These are phyloP conservation scores for Nipponacmea schrenckii DNA, from an alignment of 2,888 invertebrate genomes.

Conservation along the genomic window DNA sequence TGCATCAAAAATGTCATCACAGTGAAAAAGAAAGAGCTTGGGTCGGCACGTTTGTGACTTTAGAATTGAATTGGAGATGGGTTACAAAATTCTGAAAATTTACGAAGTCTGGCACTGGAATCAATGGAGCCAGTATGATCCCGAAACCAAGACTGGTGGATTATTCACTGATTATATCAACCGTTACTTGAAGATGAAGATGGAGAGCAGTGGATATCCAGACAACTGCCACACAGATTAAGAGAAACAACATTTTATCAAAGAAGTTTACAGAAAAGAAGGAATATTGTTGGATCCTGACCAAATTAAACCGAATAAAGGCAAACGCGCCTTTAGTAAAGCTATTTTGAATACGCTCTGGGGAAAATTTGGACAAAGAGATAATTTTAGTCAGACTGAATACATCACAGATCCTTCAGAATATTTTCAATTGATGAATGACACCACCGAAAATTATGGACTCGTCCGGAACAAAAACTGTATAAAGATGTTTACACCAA, in stretches of 20 bases:
- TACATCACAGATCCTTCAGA: background rate
- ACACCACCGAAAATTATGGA: too few relatives aligned
- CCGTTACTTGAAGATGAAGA: background rate
- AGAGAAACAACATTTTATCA: background rate
- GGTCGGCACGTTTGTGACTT: background rate
- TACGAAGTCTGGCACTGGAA: background rate
- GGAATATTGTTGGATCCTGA: background rate
- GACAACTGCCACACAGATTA: background rate
- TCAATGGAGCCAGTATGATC: background rate
- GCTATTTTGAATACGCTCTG: background rate
- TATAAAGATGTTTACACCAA: constrained; percentile 1
- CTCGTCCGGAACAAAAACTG: too few relatives aligned
- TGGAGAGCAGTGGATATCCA: background rate
- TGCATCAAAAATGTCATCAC: background rate
- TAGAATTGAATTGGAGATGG: background rate
- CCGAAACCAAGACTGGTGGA: background rate
- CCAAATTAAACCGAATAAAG: background rate
- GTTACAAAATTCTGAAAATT: background rate
- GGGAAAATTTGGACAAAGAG: background rate
- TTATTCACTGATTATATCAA: background rate
- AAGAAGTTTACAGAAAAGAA: background rate
- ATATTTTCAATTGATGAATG: too few relatives aligned
- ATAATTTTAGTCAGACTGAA: background rate
- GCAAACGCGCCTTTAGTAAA: too few relatives aligned
- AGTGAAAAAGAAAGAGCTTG: background rate